phyloP scores from a whole-genome alignment of 2,888 invertebrate species.

The Tromatobia lineatoria region DNA sequence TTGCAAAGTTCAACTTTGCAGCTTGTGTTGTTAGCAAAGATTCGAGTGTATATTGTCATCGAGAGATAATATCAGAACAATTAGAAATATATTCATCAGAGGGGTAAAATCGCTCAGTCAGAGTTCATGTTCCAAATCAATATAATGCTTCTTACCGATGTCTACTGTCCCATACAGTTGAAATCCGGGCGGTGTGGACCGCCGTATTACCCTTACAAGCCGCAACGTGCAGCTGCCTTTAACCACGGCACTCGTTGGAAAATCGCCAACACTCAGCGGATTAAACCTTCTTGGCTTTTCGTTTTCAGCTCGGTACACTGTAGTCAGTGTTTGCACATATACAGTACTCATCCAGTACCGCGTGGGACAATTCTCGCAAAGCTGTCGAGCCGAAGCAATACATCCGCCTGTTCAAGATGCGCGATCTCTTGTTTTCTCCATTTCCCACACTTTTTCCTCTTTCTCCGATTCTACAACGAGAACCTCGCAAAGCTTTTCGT shows the following conservation, averaged over 20 bases:
- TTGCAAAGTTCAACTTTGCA: too few relatives aligned
- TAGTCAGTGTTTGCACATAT: conserved; percentile 43
- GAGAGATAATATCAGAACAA: too few relatives aligned
- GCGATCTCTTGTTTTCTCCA: conserved; percentile 18
- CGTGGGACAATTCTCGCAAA: conserved; percentile 61
- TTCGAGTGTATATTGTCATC: too few relatives aligned
- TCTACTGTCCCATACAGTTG: conserved; percentile 61
- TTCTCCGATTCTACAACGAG: conserved; percentile 13
- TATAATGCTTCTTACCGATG: conserved; percentile 82
- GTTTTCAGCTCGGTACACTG: conserved; percentile 57
- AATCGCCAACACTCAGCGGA: conserved; percentile 81
- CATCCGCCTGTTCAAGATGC: conserved; percentile 53
- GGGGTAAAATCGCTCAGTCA: too few relatives aligned
- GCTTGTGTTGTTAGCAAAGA: too few relatives aligned
- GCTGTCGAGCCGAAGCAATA: conserved; percentile 33
- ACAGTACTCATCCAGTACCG: conserved; percentile 2
- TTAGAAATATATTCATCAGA: not conserved
- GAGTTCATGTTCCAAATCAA: conserved; percentile 62
- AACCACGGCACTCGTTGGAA: conserved; percentile 76
- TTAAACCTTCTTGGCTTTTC: conserved; percentile 82
- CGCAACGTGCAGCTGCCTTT: conserved; percentile 68
- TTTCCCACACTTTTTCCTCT: conserved; percentile 18
- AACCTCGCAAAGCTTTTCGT: conserved; percentile 54
- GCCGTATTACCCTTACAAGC: conserved; percentile 50
- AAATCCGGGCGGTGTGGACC: conserved; percentile 50